Evolutionary conservation across 1,140 invertebrate genomes (phyloP).

Genomic region (Hyles euphorbiae): DNA sequence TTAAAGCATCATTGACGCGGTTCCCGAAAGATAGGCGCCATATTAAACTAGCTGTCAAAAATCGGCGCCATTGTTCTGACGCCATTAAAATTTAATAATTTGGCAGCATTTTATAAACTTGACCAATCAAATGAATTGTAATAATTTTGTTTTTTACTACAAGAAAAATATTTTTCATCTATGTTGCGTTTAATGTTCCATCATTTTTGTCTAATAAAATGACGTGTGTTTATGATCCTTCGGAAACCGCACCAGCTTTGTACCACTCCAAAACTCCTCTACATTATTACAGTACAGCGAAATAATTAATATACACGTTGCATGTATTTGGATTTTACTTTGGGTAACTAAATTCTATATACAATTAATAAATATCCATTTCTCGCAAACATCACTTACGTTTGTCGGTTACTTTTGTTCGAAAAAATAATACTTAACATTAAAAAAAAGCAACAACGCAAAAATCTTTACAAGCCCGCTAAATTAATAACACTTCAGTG

Average conservation of each 20-base stretch:
- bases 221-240: conserved; percentile 12
- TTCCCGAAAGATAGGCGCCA: conserved; percentile 41
- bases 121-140: no score
- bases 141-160: no score
- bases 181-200: no score
- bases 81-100: no score
- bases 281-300: conserved; percentile 37
- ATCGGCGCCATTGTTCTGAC: neutral
- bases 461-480: conserved; percentile 48
- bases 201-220: no score
- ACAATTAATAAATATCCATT: conserved; percentile 30
- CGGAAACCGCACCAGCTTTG: conserved; percentile 31
- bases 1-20: conserved; percentile 44
- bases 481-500: conserved; percentile 43
- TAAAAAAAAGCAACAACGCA: conserved; percentile 41
- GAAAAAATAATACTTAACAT: neutral
- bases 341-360: conserved; percentile 63
- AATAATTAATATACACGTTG: conserved; percentile 48
- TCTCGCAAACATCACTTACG: neutral
- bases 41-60: conserved; percentile 16
- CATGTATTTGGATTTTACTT: conserved; percentile 61
- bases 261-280: conserved; percentile 35
- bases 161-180: no score
- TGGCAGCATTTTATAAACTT: no score
- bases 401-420: neutral